Evolutionary conservation across 2,113 vertebrate genomes (phyloP), one percentile per base, ranked within the genome.

Genomic region (Zosterops hypoxanthus): DNA sequence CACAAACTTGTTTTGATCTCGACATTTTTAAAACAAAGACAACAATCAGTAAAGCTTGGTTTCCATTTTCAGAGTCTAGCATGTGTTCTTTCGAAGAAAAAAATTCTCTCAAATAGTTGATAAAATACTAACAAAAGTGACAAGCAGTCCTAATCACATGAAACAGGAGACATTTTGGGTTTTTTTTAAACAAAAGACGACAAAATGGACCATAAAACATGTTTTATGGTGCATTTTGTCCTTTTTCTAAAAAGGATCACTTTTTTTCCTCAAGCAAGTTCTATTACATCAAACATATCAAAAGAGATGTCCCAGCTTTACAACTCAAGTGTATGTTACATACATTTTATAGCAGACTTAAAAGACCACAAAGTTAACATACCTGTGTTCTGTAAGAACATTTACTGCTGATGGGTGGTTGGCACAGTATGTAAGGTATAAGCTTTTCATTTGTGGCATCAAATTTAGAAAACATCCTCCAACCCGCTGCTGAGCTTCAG

Each of bases 331-430:
- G 6, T 36, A 24, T 29, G 42, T 33, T 33, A 66, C 2, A 9
- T 11, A 29, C 5, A 18, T 75, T 52, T 68, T 39, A 16, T 77
- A 64, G 13, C 36, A 46, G 34, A 75, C 46, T 75, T 64, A 55
- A 39, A 69, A 92, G 41, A n/a, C 10, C 3, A 4, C 6, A 24
- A 81, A 47, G n/a, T 22, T 53, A 57, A 94, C 86, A 0, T 97
- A 99, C 99, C 99, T 98, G 97, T 99, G 98, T 88, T 99, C 98
- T 29, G 99, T 99, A 82, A 99, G 99, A 92, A 99, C 98, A 71
- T 98, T 99, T 39, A 99, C 99, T 33, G 99, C 99, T n/a, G 99
- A 99, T 1, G 99, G 99, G 85, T 99, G 99, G 96, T 99, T 99
- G 97, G 99, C 98, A 98, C 99, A 99, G 91, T 99, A 99, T 1